These are phyloP conservation scores for Amazona guildingii DNA, from an alignment of 2,113 vertebrate genomes.

Conservation along the genomic window DNA sequence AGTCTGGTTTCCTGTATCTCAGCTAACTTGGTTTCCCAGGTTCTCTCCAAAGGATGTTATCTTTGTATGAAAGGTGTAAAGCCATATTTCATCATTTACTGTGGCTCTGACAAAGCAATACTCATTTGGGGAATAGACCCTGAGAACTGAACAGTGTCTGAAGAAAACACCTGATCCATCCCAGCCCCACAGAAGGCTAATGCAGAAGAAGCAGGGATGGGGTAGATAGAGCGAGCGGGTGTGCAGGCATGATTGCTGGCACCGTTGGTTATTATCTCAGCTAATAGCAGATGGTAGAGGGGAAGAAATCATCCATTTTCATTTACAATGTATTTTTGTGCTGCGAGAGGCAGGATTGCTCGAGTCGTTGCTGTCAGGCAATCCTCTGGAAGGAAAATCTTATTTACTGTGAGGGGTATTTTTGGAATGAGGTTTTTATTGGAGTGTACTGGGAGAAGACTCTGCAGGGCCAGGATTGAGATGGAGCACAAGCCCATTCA, in stretches of 20 bases:
- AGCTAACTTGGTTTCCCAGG: not conserved
- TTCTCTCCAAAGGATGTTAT: not conserved
- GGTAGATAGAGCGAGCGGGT: not conserved
- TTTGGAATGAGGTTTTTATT: not conserved
- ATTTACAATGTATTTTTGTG: conserved; percentile 40
- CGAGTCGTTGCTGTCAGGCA: conserved; percentile 45
- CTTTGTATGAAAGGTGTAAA: not conserved
- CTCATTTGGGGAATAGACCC: not conserved
- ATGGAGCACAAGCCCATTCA: not conserved
- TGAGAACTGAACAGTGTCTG: not conserved
- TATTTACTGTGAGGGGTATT: not conserved
- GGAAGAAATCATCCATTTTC: conserved; percentile 56
- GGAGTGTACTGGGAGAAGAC: not conserved
- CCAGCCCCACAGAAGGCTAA: not conserved
- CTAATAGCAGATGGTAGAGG: conserved; percentile 53
- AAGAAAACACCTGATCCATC: not conserved
- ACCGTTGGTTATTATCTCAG: not conserved
- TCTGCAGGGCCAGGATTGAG: not conserved
- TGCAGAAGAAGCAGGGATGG: not conserved
- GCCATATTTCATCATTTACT: not conserved
- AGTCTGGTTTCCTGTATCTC: not conserved
- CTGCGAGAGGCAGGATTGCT: conserved; percentile 33
- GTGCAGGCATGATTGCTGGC: not conserved
- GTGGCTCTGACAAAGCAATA: not conserved
- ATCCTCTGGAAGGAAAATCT: conserved; percentile 27